Evolutionary conservation across 2,888 invertebrate species (phyloP).

Genomic region (Synanthedon andrenaeformis): DNA sequence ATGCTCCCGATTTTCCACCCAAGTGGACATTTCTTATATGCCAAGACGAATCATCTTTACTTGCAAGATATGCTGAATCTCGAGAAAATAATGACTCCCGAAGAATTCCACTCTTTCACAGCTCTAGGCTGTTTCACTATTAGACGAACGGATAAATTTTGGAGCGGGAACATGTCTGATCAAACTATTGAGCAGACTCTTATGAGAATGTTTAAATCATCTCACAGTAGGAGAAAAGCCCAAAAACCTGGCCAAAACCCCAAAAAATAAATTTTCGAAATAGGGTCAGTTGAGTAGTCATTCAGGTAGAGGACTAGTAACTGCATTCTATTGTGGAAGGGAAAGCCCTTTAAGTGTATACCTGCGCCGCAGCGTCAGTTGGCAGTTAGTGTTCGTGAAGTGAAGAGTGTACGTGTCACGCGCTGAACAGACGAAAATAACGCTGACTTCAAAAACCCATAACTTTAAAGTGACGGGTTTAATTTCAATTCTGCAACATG

Average conservation of each 20-base stretch:
- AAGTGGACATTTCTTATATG: conserved; percentile 22
- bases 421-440: conserved; percentile 1
- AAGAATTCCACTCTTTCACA: conserved; percentile 7
- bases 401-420: conserved; percentile 1
- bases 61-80: conserved; percentile 15
- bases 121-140: conserved; percentile 19
- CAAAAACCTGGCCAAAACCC: conserved; percentile 1
- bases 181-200: conserved; percentile 3
- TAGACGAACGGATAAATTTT: conserved; percentile 10
- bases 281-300: conserved; percentile 1
- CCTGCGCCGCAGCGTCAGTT: conserved; percentile 1
- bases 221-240: conserved; percentile 1
- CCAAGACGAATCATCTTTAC: conserved; percentile 11
- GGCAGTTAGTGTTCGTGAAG: conserved; percentile 1
- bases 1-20: conserved; percentile 36
- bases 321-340: background rate
- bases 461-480: no score
- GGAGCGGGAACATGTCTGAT: conserved; percentile 2
- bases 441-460: conserved; percentile 1
- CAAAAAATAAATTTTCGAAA: no score
- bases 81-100: conserved; percentile 7
- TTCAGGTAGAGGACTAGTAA: background rate
- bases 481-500: no score
- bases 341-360: background rate
- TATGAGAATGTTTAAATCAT: conserved; percentile 2